Base-by-base conservation (phyloP, 2,797 vertebrate species). In the Fringilla coelebs region DNA sequence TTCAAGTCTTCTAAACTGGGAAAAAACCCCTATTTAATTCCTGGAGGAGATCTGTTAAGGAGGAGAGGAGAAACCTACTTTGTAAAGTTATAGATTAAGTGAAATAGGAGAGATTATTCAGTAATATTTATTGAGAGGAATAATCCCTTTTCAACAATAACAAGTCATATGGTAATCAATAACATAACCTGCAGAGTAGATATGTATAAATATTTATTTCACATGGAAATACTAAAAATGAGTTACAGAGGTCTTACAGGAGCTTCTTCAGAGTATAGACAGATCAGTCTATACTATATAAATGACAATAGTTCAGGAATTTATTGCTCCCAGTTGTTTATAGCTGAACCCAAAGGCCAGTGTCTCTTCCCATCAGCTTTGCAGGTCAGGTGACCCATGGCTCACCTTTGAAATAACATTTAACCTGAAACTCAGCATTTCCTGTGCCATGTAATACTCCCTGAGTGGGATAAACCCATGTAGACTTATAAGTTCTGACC, bases 211-310 rank as follows among this genome's bases (percentile, higher is more conserved):
- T 41, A 55, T 48, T 54, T 84, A 24, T 66, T 62, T 76, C 22
- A 60, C 58, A 90, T 22, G 21, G 62, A 87, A 93, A 89, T 55
- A 79, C 31, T 52, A 80, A 66, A 81, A 76, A 70, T 12, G 11
- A 68, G 31, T 49, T 80, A 49, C 12, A 40, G 29, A 51, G 7
- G n/a, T 76, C 45, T 75, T 81, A 51, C 1, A 38, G 78, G 48
- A 93, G n/a, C 36, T 93, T 63, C 76, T 81, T 62, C 60, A 78
- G 62, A 76, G 32, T 22, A 55, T 22, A n/a, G 54, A n/a, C 54
- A 55, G 67, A 73, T 26, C 51, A 73, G 28, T 60, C 71, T 84
- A 90, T 90, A n/a, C n/a, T n/a, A n/a, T n/a, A n/a, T 49, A 87
- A n/a, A 34, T 60, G 43, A 61, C 28, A 92, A 76, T 13, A 85